These are phyloP conservation scores for Alosa sapidissima DNA, from an alignment of 2,797 vertebrate genomes.

Conservation along the genomic window DNA sequence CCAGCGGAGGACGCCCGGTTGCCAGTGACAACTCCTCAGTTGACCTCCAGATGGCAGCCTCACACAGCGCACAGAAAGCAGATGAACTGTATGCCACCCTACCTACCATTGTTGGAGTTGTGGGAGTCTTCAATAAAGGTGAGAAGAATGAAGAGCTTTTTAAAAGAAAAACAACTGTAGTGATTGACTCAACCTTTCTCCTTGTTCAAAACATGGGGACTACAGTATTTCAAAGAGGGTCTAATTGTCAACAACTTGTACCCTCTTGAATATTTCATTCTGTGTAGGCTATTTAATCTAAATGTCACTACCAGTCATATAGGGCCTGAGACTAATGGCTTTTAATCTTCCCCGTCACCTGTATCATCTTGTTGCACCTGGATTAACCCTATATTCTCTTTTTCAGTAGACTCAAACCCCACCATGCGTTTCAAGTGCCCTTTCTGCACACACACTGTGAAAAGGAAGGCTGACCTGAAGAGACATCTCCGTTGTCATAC, in stretches of 20 bases:
- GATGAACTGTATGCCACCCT: constrained; percentile 80
- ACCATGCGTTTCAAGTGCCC: constrained; percentile 96
- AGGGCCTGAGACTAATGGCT: neutral
- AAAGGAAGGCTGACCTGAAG: constrained; percentile 95
- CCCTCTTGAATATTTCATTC: neutral
- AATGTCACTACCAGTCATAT: neutral
- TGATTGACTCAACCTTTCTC: neutral
- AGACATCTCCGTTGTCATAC: constrained; percentile 96
- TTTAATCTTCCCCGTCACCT: neutral
- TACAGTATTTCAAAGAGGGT: neutral
- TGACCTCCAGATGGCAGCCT: constrained; percentile 71
- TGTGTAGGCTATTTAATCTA: neutral
- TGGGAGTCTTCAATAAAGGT: constrained; percentile 86
- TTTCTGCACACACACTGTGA: constrained; percentile 95
- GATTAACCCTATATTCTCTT: constrained; percentile 27
- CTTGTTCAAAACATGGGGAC: neutral
- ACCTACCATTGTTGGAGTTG: constrained; percentile 80
- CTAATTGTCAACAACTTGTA: neutral
- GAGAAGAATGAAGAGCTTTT: constrained; percentile 44
- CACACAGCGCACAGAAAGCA: constrained; percentile 77
- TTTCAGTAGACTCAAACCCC: constrained; percentile 81
- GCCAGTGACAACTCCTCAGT: constrained; percentile 61
- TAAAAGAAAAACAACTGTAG: neutral
- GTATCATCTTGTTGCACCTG: neutral
- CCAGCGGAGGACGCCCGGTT: constrained; percentile 60